phyloP scores from a whole-genome alignment of 1,140 invertebrate species.

The Alviniconcha marisindica region DNA sequence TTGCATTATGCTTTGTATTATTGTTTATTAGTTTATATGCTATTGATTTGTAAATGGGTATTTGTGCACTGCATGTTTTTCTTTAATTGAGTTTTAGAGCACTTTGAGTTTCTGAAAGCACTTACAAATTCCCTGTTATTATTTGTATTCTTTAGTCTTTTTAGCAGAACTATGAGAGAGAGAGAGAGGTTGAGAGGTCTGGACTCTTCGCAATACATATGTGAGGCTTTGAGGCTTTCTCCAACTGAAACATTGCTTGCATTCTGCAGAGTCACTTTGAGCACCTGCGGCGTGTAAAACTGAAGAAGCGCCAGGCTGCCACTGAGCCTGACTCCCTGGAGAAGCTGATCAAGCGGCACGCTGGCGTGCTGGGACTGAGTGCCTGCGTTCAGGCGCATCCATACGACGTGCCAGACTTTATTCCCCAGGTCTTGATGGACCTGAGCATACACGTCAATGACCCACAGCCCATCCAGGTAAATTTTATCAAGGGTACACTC shows the following conservation, averaged over 20 bases:
- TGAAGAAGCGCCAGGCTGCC: slow-evolving; percentile 60
- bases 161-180: too few species aligned
- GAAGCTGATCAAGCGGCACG: slow-evolving; percentile 80
- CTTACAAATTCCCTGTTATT: too few species aligned
- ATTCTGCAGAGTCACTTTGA: slow-evolving; percentile 71
- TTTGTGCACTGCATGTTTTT: too few species aligned
- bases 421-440: slow-evolving; percentile 89
- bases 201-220: too few species aligned
- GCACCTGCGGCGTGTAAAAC: slow-evolving; percentile 65
- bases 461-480: slow-evolving; percentile 93
- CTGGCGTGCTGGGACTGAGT: slow-evolving; percentile 91
- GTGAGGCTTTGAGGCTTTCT: neutral
- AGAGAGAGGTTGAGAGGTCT: too few species aligned
- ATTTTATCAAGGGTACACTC: too few species aligned
- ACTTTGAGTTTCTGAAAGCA: too few species aligned
- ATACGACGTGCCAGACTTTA: slow-evolving; percentile 90
- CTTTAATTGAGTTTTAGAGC: too few species aligned
- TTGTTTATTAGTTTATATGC: too few species aligned
- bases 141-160: too few species aligned
- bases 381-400: slow-evolving; percentile 92
- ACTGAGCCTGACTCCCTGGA: slow-evolving; percentile 63
- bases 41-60: too few species aligned
- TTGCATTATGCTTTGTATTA: too few species aligned
- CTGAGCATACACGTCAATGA: slow-evolving; percentile 89
- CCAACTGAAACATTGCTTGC: neutral